Conservation (phyloP, 1,140 invertebrate genomes). For the Episyrphus balteatus region DNA sequence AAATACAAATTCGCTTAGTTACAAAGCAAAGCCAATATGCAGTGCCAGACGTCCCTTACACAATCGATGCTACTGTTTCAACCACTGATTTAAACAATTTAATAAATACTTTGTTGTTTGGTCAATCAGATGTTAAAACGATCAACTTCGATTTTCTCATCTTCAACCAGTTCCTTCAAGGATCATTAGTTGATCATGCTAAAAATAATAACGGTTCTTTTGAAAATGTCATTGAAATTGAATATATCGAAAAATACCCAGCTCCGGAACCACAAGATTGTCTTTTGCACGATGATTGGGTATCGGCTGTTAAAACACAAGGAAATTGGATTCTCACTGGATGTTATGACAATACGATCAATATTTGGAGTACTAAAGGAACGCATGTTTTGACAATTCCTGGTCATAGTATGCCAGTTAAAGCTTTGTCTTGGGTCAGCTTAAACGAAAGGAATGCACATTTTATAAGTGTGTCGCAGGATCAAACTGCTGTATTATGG, state of each 20-base stretch:
- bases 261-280: conserved; percentile 83
- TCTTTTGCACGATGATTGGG: conserved; percentile 92
- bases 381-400: conserved; percentile 72
- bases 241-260: conserved; percentile 80
- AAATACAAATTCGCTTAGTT: no score
- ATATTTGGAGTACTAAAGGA: conserved; percentile 79
- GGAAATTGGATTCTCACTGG: conserved; percentile 81
- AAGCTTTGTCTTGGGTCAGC: conserved; percentile 77
- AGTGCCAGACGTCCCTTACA: conserved; percentile 71
- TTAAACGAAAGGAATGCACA: conserved; percentile 48
- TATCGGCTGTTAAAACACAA: conserved; percentile 65
- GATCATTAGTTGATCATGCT: conserved; percentile 48
- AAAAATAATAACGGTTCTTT: conserved; percentile 53
- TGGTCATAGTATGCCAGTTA: conserved; percentile 75
- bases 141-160: conserved; percentile 85
- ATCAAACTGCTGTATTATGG: conserved; percentile 88
- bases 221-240: conserved; percentile 72
- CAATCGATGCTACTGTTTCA: conserved; percentile 59
- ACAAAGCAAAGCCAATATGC: no score
- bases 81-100: conserved; percentile 63
- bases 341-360: conserved; percentile 89
- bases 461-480: conserved; percentile 81
- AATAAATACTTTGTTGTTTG: conserved; percentile 69
- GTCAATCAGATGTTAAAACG: conserved; percentile 41
- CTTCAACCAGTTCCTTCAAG: conserved; percentile 64